A percentile compares a stretch with the other conserved stretches of the same genome.
phyloP scores from a whole-genome alignment of 1,140 invertebrate species.

The Zaprionus kolodkinae region DNA sequence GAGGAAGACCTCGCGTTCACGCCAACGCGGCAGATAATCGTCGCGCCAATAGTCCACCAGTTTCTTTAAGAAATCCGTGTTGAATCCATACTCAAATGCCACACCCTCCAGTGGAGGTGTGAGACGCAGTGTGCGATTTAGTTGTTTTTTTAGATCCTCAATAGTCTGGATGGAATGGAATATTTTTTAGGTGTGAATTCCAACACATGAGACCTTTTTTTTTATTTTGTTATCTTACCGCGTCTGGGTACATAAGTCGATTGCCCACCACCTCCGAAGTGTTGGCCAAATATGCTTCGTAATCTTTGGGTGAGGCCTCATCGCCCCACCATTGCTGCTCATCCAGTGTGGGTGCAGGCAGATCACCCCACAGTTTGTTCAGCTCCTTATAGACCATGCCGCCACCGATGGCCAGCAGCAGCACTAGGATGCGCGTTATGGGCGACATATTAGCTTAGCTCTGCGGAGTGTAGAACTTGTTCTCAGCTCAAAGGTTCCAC shows the following conservation, averaged over 20 bases:
- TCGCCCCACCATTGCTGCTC: slow-evolving; percentile 78
- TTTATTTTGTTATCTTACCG: slow-evolving; percentile 39
- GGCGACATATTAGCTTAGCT: slow-evolving; percentile 42
- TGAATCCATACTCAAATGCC: slow-evolving; percentile 91
- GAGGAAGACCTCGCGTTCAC: slow-evolving; percentile 87
- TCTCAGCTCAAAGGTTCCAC: slow-evolving; percentile 27
- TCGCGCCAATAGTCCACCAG: slow-evolving; percentile 89
- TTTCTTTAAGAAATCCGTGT: slow-evolving; percentile 88
- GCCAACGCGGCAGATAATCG: slow-evolving; percentile 89
- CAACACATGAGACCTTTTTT: not conserved
- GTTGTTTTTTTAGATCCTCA: slow-evolving; percentile 44
- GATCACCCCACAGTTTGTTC: slow-evolving; percentile 49
- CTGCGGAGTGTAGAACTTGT: slow-evolving; percentile 14
- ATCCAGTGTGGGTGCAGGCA: slow-evolving; percentile 56
- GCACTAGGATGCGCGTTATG: slow-evolving; percentile 54
- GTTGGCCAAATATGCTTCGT: slow-evolving; percentile 69
- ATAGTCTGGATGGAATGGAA: slow-evolving; percentile 62
- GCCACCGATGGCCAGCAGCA: slow-evolving; percentile 63
- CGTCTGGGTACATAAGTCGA: slow-evolving; percentile 57
- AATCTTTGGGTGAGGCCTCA: slow-evolving; percentile 66
- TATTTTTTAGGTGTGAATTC: not conserved
- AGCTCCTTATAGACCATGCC: slow-evolving; percentile 64
- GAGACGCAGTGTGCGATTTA: slow-evolving; percentile 61
- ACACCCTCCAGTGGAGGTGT: slow-evolving; percentile 87
- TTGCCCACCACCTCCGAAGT: slow-evolving; percentile 66